Base-by-base conservation (phyloP, 2,113 vertebrate genomes). In the Upupa epops region DNA sequence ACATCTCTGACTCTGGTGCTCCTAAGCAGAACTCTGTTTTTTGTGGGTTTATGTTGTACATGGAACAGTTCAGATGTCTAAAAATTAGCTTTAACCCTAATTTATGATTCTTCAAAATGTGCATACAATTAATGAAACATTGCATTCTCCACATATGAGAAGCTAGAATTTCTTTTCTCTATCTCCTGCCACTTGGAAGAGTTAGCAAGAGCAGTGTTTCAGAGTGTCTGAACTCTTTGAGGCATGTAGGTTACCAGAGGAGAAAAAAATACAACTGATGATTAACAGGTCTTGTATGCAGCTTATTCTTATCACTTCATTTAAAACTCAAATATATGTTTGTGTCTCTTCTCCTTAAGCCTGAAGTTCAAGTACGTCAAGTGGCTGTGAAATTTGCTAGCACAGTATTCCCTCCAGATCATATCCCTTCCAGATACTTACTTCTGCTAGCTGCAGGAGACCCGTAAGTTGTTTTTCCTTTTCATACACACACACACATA, bases 361-460 rank as follows among this genome's bases (percentile, higher is more conserved):
- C 99, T 58, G 99, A 99, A 97, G 99, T 99, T 83, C 99, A 99
- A 96, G 99, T 99, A 86, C 99, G 99, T 32, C 99, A 99, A 92
- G 98, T 99, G 91, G 99, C 99, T 60, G 98, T 99, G 98, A 99
- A 99, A 95, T 99, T 99, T 95, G 99, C 98, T 91, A 99, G 98
- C 94, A 98, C 97, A 1, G 99, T 99, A 88, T 99, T 99, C 93
- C 98, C 98, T 85, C 96, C 98, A 12, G 99, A 99, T 96, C 99
- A 99, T 56, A 98, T 99, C 83, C 98, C 98, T 90, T 99, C 99
- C 89, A 98, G 99, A 98, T 99, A 99, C 71, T 97, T 99, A 86
- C 98, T 99, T 18, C 96, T 99, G 6, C 96, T 99, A 90, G 99
- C 99, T 85, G 98, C 99, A 55, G 99, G 99, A 97, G 99, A 99